phyloP scores from a whole-genome alignment of 2,888 invertebrate species.

The Meghimatium bilineatum region DNA sequence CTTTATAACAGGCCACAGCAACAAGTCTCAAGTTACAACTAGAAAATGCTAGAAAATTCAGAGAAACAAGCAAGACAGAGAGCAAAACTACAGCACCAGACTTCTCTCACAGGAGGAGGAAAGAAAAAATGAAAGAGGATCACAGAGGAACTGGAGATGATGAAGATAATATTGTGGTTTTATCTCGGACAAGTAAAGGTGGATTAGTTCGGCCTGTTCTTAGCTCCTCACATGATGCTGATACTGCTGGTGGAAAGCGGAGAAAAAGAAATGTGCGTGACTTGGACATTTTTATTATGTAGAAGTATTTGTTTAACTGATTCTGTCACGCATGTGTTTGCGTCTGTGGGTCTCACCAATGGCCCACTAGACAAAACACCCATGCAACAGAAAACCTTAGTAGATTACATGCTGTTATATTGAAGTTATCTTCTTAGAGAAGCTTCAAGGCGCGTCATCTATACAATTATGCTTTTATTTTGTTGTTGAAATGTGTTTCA shows the following conservation, averaged over 20 bases:
- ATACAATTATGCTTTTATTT: too few relatives aligned
- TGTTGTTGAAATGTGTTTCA: too few relatives aligned
- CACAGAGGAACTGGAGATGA: constrained; percentile 22
- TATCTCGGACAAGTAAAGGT: constrained; percentile 75
- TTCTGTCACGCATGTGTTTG: too few relatives aligned
- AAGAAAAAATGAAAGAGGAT: constrained; percentile 17
- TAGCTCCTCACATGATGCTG: constrained; percentile 53
- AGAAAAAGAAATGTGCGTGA: constrained; percentile 66
- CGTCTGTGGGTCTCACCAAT: too few relatives aligned
- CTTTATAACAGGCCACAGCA: constrained; percentile 80
- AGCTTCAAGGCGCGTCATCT: too few relatives aligned
- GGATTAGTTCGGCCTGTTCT: constrained; percentile 83
- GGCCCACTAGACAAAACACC: too few relatives aligned
- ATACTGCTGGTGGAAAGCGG: constrained; percentile 57
- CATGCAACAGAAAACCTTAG: too few relatives aligned
- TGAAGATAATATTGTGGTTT: constrained; percentile 60
- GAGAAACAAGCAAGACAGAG: constrained; percentile 50
- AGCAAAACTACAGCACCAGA: constrained; percentile 20
- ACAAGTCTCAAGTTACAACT: constrained; percentile 85
- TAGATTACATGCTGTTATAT: too few relatives aligned
- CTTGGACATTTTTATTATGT: too few relatives aligned
- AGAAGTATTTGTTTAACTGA: too few relatives aligned
- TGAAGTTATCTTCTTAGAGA: too few relatives aligned
- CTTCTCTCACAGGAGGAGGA: constrained; percentile 30
- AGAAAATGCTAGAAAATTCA: constrained; percentile 80